These are phyloP conservation scores for Delia radicum DNA, from an alignment of 1,140 invertebrate species.

Conservation along the genomic window DNA sequence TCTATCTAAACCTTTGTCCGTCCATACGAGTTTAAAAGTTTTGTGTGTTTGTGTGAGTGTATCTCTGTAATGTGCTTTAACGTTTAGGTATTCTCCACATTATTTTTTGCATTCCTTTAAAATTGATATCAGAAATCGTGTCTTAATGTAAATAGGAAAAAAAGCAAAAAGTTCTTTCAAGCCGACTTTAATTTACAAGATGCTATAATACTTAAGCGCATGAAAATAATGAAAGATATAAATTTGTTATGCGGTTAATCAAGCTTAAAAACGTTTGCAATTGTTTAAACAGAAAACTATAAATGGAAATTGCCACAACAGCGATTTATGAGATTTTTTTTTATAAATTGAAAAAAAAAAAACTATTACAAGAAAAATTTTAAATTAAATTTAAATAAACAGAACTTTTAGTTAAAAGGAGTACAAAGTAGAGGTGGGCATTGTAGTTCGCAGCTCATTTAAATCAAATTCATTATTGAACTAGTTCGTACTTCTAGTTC, in stretches of 20 bases:
- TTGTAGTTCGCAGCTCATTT: neutral
- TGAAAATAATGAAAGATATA: neutral
- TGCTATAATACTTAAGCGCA: neutral
- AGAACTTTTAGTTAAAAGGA: neutral
- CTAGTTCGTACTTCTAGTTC: no score
- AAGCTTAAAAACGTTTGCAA: neutral
- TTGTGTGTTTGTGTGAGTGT: no score
- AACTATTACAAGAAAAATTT: neutral
- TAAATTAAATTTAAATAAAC: neutral
- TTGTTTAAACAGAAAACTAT: neutral
- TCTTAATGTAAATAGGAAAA: neutral
- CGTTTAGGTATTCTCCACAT: no score
- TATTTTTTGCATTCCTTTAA: neutral
- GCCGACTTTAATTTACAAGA: neutral
- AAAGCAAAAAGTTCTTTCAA: neutral
- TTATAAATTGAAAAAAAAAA: neutral
- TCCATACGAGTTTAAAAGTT: no score
- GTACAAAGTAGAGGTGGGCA: neutral
- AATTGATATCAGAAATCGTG: neutral
- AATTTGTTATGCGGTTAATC: neutral
- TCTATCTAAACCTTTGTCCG: no score
- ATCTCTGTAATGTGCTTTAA: no score
- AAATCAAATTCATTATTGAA: no score
- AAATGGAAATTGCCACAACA: neutral
- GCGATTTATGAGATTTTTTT: neutral